Evolutionary conservation across 2,113 vertebrate species (phyloP).

Genomic region (Eptatretus burgeri): DNA sequence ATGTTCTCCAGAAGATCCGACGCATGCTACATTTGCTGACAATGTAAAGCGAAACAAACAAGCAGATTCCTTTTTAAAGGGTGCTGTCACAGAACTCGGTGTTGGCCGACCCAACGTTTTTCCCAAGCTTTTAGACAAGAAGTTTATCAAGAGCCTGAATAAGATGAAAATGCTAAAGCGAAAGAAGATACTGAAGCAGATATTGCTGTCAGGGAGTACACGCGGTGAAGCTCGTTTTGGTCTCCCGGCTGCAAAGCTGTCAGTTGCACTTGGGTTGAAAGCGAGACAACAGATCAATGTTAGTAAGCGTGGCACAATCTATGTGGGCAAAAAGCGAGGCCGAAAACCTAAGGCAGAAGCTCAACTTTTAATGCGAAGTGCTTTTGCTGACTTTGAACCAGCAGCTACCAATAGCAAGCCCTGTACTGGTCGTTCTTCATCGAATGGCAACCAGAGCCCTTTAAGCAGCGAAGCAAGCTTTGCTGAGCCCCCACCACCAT

Average conservation of each 20-base stretch:
- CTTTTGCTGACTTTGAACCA: background rate
- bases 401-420: no score
- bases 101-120: background rate
- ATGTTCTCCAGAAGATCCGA: conserved; percentile 20
- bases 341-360: conserved; percentile 57
- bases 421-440: conserved; percentile 13
- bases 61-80: no score
- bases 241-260: conserved; percentile 47
- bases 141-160: conserved; percentile 56
- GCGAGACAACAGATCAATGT: conserved; percentile 86
- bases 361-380: background rate
- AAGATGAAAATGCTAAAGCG: conserved; percentile 86
- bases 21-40: no score
- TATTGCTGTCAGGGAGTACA: conserved; percentile 17
- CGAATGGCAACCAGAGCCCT: conserved; percentile 54
- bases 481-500: conserved; percentile 30
- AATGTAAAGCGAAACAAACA: no score
- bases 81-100: no score
- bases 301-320: conserved; percentile 94
- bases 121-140: conserved; percentile 16
- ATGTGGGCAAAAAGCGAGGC: conserved; percentile 84
- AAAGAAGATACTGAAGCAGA: conserved; percentile 53
- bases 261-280: conserved; percentile 57
- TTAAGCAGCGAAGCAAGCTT: conserved; percentile 38
- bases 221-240: conserved; percentile 22